Conservation (phyloP, 2,113 vertebrate species). For the Solea solea region DNA sequence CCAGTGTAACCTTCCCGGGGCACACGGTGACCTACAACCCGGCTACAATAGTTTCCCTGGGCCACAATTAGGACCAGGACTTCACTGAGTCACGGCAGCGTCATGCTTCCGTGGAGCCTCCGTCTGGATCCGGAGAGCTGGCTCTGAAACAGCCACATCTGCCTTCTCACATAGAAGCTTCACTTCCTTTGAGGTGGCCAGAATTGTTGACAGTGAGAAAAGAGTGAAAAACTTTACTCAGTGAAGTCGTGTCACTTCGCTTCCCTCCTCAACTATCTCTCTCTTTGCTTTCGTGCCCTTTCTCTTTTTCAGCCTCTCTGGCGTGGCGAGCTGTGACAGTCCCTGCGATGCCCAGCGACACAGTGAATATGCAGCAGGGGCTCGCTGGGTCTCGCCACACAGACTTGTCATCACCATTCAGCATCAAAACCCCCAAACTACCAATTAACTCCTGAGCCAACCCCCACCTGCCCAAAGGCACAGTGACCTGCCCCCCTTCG, state of each 20-base stretch:
- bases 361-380: constrained; percentile 75
- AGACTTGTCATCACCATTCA: constrained; percentile 77
- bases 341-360: constrained; percentile 71
- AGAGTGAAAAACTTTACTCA: constrained; percentile 1
- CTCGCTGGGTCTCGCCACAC: constrained; percentile 71
- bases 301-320: constrained; percentile 32
- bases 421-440: constrained; percentile 77
- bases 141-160: constrained; percentile 27
- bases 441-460: constrained; percentile 81
- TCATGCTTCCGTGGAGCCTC: constrained; percentile 52
- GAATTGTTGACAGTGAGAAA: neutral
- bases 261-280: constrained; percentile 1
- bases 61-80: constrained; percentile 76
- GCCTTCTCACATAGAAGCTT: constrained; percentile 1
- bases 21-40: constrained; percentile 69
- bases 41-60: constrained; percentile 68
- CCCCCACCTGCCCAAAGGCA: constrained; percentile 73
- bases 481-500: constrained; percentile 60
- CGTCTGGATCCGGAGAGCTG: neutral
- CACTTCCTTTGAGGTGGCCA: neutral
- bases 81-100: constrained; percentile 66
- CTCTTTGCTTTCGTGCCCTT: constrained; percentile 13
- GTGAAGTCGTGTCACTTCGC: neutral
- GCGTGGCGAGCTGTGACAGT: constrained; percentile 67
- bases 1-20: constrained; percentile 76